Evolutionary conservation across 2,888 invertebrate genomes (phyloP).

Genomic region (Plagodis pulveraria): DNA sequence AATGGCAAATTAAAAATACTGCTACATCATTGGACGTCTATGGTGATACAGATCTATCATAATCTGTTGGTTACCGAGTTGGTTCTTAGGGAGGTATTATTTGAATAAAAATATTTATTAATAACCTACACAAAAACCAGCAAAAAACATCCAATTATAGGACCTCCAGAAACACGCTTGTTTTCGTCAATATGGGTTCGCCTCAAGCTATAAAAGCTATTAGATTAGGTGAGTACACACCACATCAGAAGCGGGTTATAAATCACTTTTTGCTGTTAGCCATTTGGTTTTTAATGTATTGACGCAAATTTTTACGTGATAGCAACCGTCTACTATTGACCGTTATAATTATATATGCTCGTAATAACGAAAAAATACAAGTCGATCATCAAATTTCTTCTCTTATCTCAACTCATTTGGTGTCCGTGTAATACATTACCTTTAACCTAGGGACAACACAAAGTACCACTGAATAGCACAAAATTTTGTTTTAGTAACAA

Average conservation of each 20-base stretch:
- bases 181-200: constrained; percentile 20
- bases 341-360: too few relatives aligned
- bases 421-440: too few relatives aligned
- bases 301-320: constrained; percentile 11
- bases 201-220: constrained; percentile 22
- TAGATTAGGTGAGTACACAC: constrained; percentile 15
- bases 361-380: too few relatives aligned
- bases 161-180: constrained; percentile 16
- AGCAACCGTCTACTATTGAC: too few relatives aligned
- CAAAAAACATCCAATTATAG: constrained; percentile 12
- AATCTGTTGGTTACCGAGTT: too few relatives aligned
- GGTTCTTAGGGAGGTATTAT: background rate
- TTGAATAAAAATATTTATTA: constrained; percentile 8
- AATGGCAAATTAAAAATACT: constrained; percentile 4
- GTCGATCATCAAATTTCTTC: too few relatives aligned
- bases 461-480: too few relatives aligned
- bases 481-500: too few relatives aligned
- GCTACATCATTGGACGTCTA: too few relatives aligned
- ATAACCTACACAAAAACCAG: background rate
- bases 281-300: constrained; percentile 17
- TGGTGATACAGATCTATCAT: too few relatives aligned
- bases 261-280: constrained; percentile 25
- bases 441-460: too few relatives aligned
- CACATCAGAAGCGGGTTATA: constrained; percentile 24
- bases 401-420: too few relatives aligned